These are phyloP conservation scores for Selene dorsalis DNA, from an alignment of 2,797 vertebrate species.

Conservation along the genomic window DNA sequence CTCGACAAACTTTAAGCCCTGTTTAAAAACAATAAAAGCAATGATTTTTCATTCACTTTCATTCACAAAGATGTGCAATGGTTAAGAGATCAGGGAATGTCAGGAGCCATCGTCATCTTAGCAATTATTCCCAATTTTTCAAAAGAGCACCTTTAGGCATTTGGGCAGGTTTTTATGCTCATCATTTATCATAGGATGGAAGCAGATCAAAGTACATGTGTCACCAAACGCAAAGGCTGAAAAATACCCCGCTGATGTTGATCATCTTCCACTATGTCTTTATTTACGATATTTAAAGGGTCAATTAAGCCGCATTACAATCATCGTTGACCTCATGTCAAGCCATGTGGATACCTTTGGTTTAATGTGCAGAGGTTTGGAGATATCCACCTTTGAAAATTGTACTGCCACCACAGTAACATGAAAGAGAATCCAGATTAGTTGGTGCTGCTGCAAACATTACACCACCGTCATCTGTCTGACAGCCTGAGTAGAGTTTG, in stretches of 20 bases:
- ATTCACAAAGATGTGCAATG: not conserved
- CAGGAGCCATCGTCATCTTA: not conserved
- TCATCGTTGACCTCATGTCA: not conserved
- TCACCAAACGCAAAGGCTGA: not conserved
- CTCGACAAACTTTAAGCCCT: conserved; percentile 12
- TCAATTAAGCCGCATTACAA: not conserved
- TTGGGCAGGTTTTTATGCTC: not conserved
- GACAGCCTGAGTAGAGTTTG: not conserved
- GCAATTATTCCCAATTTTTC: not conserved
- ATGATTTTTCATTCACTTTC: conserved; percentile 19
- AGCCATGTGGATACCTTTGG: not conserved
- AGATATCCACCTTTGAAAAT: not conserved
- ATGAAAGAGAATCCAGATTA: not conserved
- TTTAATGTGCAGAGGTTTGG: not conserved
- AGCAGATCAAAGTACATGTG: too few relatives aligned
- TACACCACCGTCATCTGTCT: not conserved
- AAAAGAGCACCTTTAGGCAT: not conserved
- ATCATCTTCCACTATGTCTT: not conserved
- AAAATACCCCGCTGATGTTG: not conserved
- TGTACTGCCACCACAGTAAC: not conserved
- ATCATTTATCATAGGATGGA: not conserved
- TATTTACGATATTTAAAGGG: not conserved
- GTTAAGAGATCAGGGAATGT: not conserved
- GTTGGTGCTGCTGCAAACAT: not conserved
- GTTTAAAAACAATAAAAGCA: conserved; percentile 22